Percentiles rank a stretch among this genome's conserved stretches.
phyloP scores from a whole-genome alignment of 2,113 vertebrate species.

The Paratilapia polleni region DNA sequence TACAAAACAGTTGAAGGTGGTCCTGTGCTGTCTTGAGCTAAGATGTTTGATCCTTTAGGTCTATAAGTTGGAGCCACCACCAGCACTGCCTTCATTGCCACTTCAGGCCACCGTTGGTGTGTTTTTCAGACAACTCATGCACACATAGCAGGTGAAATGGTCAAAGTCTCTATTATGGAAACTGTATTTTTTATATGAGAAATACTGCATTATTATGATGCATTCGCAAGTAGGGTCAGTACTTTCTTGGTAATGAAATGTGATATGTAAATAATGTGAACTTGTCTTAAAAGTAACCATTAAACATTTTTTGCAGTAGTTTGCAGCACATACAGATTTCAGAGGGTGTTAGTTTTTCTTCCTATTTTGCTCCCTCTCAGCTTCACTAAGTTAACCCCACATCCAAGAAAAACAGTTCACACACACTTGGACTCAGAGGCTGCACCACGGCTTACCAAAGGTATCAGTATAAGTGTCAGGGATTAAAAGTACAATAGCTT shows the following conservation, averaged over 20 bases:
- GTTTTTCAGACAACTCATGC: too few species aligned
- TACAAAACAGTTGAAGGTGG: neutral
- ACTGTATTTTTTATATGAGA: neutral
- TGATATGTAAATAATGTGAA: neutral
- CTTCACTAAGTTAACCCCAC: constrained; percentile 36
- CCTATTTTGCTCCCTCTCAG: constrained; percentile 14
- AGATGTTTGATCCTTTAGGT: neutral
- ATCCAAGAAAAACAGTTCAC: constrained; percentile 55
- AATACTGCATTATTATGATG: too few species aligned
- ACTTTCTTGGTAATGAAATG: neutral
- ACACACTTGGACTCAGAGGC: constrained; percentile 31
- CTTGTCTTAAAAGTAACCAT: neutral
- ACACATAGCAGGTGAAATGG: neutral
- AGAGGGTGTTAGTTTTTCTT: constrained; percentile 5
- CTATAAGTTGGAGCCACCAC: neutral
- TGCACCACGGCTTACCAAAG: constrained; percentile 28
- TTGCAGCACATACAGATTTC: neutral
- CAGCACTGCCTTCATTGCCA: neutral
- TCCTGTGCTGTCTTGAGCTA: neutral
- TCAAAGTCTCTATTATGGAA: neutral
- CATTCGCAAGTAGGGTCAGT: too few species aligned
- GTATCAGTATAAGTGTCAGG: constrained; percentile 53
- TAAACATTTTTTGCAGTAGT: neutral
- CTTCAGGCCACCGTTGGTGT: too few species aligned
- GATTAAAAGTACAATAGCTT: constrained; percentile 73